These are phyloP conservation scores for Aplochiton taeniatus DNA, from an alignment of 2,797 vertebrate species.

Conservation along the genomic window DNA sequence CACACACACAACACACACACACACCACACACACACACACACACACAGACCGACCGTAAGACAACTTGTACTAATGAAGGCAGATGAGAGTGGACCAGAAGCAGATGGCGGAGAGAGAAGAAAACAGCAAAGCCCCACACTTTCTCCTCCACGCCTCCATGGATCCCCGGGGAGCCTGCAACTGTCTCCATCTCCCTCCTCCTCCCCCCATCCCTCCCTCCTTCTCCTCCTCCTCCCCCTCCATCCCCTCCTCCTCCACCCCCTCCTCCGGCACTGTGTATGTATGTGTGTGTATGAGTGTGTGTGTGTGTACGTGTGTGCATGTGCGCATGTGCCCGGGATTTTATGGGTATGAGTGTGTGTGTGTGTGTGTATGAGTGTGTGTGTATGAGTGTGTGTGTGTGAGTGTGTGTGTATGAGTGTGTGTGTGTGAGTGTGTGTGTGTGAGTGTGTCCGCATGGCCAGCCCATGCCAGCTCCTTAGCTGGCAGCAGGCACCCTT, in stretches of 20 bases:
- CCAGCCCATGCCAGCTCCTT: too few species aligned
- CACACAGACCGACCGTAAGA: conserved; percentile 30
- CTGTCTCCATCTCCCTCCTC: not conserved
- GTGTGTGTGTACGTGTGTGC: too few species aligned
- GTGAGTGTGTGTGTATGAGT: too few species aligned
- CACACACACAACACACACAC: too few species aligned
- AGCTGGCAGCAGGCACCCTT: too few species aligned
- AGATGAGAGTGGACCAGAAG: not conserved
- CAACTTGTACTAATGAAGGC: too few species aligned
- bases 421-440: conserved; percentile 1
- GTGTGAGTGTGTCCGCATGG: conserved; percentile 1
- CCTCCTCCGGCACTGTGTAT: too few species aligned
- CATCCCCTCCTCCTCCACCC: not conserved
- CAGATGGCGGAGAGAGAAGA: not conserved
- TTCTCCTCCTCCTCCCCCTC: not conserved
- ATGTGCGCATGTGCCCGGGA: too few species aligned
- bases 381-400: too few species aligned
- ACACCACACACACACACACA: not conserved
- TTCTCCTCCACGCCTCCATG: not conserved
- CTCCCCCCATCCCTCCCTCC: not conserved
- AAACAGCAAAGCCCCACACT: not conserved
- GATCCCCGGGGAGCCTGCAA: not conserved
- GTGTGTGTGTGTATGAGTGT: too few species aligned
- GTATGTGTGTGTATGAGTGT: too few species aligned
- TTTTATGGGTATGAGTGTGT: too few species aligned